phyloP scores from a whole-genome alignment of 2,113 vertebrate species.

The Lichenostomus cassidix region DNA sequence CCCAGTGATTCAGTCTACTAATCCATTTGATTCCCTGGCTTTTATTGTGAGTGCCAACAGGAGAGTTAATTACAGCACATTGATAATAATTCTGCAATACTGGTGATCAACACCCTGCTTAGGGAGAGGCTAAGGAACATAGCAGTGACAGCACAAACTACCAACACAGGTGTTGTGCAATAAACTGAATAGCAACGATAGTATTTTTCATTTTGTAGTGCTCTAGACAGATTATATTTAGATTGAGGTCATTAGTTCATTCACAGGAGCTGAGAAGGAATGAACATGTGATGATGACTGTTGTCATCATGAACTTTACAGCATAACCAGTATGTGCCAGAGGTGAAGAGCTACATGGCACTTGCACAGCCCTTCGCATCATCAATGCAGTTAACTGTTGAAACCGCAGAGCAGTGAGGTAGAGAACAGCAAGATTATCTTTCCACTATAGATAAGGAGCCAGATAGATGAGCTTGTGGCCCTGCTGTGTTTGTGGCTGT shows the following conservation, averaged over 20 bases:
- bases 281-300: background rate
- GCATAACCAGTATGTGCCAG: background rate
- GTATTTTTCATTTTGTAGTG: background rate
- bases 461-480: background rate
- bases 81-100: background rate
- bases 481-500: background rate
- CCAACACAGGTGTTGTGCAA: background rate
- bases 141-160: background rate
- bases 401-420: background rate
- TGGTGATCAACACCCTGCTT: background rate
- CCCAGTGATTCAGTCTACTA: background rate
- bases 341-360: background rate
- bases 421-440: background rate
- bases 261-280: background rate
- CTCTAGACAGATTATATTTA: background rate
- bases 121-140: background rate
- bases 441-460: background rate
- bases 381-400: background rate
- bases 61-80: background rate
- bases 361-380: background rate
- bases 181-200: background rate
- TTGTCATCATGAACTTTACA: background rate
- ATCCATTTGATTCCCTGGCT: background rate
- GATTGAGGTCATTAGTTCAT: slow-evolving; percentile 10
- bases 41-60: background rate